Percentiles rank a stretch among this genome's conserved stretches.
Conservation (phyloP, 2,113 vertebrate genomes). For the Ageneiosus marmoratus region DNA sequence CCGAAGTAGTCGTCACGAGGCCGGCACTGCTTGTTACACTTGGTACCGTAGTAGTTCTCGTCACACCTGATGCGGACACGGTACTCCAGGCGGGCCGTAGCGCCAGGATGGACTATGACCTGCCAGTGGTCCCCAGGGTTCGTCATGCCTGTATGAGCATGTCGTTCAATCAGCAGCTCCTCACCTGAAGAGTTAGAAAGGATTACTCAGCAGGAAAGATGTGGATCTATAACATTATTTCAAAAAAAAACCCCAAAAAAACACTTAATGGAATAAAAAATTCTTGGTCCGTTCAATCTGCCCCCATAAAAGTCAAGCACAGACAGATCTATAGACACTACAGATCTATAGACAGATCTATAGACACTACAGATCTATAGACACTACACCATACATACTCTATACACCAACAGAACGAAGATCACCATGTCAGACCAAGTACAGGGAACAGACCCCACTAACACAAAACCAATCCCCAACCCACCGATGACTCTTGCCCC, state of each 20-base stretch:
- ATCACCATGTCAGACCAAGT: slow-evolving; percentile 8
- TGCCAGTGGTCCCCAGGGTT: slow-evolving; percentile 91
- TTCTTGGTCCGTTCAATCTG: neutral
- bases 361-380: neutral
- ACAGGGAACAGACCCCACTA: neutral
- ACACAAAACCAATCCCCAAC: slow-evolving; percentile 21
- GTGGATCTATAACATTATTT: neutral
- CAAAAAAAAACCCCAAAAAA: neutral
- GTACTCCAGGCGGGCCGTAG: slow-evolving; percentile 82
- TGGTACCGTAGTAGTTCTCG: slow-evolving; percentile 88
- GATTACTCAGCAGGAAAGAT: neutral
- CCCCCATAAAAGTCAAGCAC: slow-evolving; percentile 7
- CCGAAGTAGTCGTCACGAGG: slow-evolving; percentile 92
- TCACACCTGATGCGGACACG: slow-evolving; percentile 87
- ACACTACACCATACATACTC: neutral
- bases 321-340: neutral
- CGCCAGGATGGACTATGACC: slow-evolving; percentile 80
- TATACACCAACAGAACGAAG: neutral
- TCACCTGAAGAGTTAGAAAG: slow-evolving; percentile 59
- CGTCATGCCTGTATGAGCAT: slow-evolving; percentile 84
- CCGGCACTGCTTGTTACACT: slow-evolving; percentile 93
- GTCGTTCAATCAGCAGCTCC: slow-evolving; percentile 85
- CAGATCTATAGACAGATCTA: too few relatives aligned
- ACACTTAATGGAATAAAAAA: neutral
- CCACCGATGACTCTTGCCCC: slow-evolving; percentile 26